phyloP scores from a whole-genome alignment of 2,113 vertebrate species.

The Nycticorax nycticorax region DNA sequence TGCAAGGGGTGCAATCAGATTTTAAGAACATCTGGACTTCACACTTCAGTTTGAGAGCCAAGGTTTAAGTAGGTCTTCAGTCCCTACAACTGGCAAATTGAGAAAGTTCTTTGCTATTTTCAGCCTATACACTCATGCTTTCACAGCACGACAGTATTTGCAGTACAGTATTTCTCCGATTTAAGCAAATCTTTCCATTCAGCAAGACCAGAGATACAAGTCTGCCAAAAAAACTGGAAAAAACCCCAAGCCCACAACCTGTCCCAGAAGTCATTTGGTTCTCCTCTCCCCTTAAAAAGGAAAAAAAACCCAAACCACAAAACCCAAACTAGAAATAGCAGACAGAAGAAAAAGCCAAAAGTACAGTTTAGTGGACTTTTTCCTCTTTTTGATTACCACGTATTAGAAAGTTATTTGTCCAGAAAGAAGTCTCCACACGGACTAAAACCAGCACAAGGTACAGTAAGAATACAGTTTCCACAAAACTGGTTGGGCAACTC shows the following conservation, averaged over 20 bases:
- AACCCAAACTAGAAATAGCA: background rate
- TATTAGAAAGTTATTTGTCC: background rate
- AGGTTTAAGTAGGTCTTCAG: background rate
- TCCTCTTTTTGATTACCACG: background rate
- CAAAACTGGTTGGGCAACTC: constrained; percentile 52
- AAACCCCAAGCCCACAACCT: background rate
- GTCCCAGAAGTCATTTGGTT: background rate
- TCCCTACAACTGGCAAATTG: background rate
- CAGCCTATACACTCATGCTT: background rate
- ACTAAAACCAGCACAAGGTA: background rate
- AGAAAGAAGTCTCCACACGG: background rate
- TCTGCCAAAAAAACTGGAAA: background rate
- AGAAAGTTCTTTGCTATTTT: constrained; percentile 44
- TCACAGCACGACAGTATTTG: background rate
- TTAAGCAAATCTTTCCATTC: constrained; percentile 45
- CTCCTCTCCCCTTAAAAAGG: background rate
- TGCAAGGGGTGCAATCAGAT: background rate
- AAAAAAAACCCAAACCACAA: background rate
- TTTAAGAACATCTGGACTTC: background rate
- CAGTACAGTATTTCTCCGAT: background rate
- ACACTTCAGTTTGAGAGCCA: background rate
- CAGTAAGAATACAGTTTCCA: background rate
- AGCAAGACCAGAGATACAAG: background rate
- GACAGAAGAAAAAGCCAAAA: background rate
- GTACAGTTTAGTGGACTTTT: background rate